Conservation (phyloP, 2,888 invertebrate species). For the Gymnoscelis rufifasciata region DNA sequence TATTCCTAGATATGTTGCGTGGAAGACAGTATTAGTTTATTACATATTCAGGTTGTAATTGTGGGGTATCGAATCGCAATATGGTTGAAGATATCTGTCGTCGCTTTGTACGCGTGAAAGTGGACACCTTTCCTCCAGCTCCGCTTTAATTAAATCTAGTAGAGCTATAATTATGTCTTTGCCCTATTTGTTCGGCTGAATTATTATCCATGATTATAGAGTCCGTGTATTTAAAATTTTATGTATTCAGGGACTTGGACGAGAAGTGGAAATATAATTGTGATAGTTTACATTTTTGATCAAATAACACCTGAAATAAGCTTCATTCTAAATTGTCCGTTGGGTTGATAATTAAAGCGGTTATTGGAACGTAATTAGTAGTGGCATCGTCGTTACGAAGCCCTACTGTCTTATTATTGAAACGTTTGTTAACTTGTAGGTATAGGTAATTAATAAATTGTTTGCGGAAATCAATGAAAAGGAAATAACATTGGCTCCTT, state of each 20-base stretch:
- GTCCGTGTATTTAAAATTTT: conserved; percentile 58
- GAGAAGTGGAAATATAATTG: conserved; percentile 58
- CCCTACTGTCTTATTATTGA: conserved; percentile 22
- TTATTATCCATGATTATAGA: conserved; percentile 67
- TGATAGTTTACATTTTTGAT: conserved; percentile 63
- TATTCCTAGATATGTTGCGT: neutral
- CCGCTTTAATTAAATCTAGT: conserved; percentile 64
- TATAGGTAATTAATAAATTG: too few species aligned
- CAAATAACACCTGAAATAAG: conserved; percentile 75
- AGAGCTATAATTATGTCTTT: conserved; percentile 69
- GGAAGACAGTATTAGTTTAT: neutral
- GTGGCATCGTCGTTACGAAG: conserved; percentile 33
- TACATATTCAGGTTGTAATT: conserved; percentile 43
- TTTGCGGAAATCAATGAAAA: too few species aligned
- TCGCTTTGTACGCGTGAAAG: conserved; percentile 65
- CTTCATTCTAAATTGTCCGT: conserved; percentile 56
- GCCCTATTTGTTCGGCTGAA: conserved; percentile 65
- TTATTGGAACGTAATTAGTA: conserved; percentile 39
- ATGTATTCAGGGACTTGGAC: conserved; percentile 39
- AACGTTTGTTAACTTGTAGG: conserved; percentile 3
- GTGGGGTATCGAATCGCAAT: conserved; percentile 47
- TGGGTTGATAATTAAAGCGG: conserved; percentile 51
- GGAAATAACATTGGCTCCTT: too few species aligned
- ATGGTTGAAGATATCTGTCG: conserved; percentile 45
- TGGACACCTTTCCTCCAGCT: conserved; percentile 68